Evolutionary conservation across 2,797 vertebrate genomes (phyloP).

Genomic region (Sebastes cheni): DNA sequence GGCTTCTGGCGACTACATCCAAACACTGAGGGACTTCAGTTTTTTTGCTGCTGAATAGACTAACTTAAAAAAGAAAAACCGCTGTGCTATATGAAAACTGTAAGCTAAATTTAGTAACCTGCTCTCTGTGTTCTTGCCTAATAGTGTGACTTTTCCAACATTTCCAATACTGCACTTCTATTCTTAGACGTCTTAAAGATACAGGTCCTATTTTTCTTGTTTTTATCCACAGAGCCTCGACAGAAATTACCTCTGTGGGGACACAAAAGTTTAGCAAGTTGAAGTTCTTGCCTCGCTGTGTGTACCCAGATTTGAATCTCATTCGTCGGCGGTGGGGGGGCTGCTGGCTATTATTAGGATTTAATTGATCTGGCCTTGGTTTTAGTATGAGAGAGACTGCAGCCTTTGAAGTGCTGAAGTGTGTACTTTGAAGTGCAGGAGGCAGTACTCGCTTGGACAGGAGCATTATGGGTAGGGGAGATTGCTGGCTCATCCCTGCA

Average conservation of each 20-base stretch:
- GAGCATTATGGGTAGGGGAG: slow-evolving; percentile 52
- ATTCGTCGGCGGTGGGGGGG: neutral
- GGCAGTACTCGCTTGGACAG: slow-evolving; percentile 48
- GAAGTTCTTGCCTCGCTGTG: neutral
- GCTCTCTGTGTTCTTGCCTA: neutral
- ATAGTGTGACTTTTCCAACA: neutral
- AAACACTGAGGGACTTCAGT: neutral
- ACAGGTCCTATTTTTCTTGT: neutral
- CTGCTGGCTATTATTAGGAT: slow-evolving; percentile 48
- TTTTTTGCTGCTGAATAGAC: neutral
- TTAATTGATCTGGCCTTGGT: slow-evolving; percentile 60
- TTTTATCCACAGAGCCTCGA: neutral
- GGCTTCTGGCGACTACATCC: neutral
- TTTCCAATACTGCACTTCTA: slow-evolving; percentile 5
- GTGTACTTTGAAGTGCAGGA: slow-evolving; percentile 69
- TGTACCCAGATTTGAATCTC: slow-evolving; percentile 31
- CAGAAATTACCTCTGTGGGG: slow-evolving; percentile 14
- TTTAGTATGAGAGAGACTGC: slow-evolving; percentile 39
- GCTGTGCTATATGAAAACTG: neutral
- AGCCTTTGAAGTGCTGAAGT: slow-evolving; percentile 67
- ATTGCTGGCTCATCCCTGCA: slow-evolving; percentile 45
- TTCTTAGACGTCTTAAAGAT: slow-evolving; percentile 3
- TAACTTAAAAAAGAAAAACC: neutral
- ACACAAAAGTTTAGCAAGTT: slow-evolving; percentile 19
- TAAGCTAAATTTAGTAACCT: neutral